Evolutionary conservation across 23 tunicate genomes (phyloP).

Genomic region (Halocynthia roretzi): DNA sequence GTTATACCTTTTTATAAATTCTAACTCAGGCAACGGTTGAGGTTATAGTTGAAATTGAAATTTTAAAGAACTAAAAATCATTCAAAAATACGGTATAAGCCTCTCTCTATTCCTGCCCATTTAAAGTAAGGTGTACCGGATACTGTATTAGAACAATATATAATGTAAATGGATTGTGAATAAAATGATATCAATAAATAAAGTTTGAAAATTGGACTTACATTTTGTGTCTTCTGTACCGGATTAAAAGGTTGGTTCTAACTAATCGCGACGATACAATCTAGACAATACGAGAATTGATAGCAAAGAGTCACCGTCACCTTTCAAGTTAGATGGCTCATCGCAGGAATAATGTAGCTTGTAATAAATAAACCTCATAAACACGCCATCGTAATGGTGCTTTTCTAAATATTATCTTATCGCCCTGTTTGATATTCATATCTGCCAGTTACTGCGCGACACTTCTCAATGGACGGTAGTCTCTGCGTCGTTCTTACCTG

Average conservation of each 20-base stretch:
- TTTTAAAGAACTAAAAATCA: no score
- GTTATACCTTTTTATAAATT: no score
- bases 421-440: conserved; percentile 26
- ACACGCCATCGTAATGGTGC: conserved; percentile 17
- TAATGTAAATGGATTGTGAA: no score
- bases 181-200: no score
- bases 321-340: conserved; percentile 9
- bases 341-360: conserved; percentile 35
- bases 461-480: conserved; percentile 21
- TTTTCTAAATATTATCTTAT: conserved; percentile 4
- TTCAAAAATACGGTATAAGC: no score
- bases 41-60: no score
- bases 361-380: conserved; percentile 20
- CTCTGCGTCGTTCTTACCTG: conserved; percentile 40
- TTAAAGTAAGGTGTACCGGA: conserved; percentile 10
- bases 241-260: conserved; percentile 55
- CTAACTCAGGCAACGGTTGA: no score
- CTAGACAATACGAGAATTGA: conserved; percentile 10
- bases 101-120: no score
- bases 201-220: no score
- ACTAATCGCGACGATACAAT: conserved; percentile 35
- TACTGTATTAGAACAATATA: no score
- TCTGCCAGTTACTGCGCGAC: conserved; percentile 48
- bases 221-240: conserved; percentile 21
- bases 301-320: neutral